Conservation (phyloP, 2,888 invertebrate genomes). For the Spodoptera exigua region DNA sequence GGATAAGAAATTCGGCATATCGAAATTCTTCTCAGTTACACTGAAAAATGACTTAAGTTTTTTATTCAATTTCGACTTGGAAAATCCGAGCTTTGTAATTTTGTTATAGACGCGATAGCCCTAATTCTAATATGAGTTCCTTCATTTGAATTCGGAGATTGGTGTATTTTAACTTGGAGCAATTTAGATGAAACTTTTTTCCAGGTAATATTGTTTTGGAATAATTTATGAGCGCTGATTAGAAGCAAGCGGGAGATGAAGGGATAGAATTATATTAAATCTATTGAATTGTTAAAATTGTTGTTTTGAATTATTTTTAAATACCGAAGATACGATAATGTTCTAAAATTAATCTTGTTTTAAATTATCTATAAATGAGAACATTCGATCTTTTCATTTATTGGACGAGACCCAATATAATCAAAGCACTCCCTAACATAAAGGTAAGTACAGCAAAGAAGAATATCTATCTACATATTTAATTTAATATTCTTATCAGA, state of each 20-base stretch:
- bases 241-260: neutral
- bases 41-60: conserved; percentile 85
- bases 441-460: no score
- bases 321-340: no score
- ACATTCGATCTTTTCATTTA: no score
- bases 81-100: conserved; percentile 44
- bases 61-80: conserved; percentile 56
- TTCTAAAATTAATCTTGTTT: no score
- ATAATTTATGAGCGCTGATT: conserved; percentile 40
- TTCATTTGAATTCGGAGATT: conserved; percentile 55
- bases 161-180: conserved; percentile 34
- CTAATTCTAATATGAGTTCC: conserved; percentile 44
- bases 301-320: no score
- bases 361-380: no score
- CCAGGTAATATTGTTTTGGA: conserved; percentile 25
- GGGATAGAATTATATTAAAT: no score
- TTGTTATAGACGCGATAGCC: conserved; percentile 45
- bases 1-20: conserved; percentile 86
- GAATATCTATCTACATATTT: neutral
- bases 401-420: no score
- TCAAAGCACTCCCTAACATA: no score
- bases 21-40: conserved; percentile 58
- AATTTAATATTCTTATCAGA: conserved; percentile 18
- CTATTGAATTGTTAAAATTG: no score
- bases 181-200: conserved; percentile 33